Conservation (phyloP, 1,140 invertebrate genomes). For the Drosophila parvula region DNA sequence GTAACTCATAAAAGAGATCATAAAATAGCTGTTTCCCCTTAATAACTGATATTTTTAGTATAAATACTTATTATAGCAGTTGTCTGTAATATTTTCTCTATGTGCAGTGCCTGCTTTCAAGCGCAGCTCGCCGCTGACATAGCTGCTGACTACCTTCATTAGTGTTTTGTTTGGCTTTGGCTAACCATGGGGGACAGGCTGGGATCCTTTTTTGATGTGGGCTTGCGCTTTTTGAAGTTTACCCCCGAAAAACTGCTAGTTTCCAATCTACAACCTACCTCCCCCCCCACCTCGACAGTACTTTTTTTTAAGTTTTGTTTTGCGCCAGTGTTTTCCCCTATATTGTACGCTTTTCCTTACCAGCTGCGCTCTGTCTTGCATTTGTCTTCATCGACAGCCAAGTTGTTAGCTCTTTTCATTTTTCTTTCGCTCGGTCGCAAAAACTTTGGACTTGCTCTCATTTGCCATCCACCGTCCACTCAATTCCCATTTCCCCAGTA, state of each 20-base stretch:
- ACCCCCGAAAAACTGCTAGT: constrained; percentile 55
- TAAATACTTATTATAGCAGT: too few species aligned
- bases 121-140: constrained; percentile 43
- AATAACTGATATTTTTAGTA: too few species aligned
- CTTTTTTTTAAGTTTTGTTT: constrained; percentile 7
- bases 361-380: constrained; percentile 60
- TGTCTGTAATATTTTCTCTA: not conserved
- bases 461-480: constrained; percentile 44
- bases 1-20: too few species aligned
- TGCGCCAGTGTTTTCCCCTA: constrained; percentile 24
- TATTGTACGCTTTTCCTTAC: constrained; percentile 34
- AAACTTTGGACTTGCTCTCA: constrained; percentile 57
- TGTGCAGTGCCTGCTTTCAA: constrained; percentile 44
- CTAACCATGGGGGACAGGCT: constrained; percentile 68
- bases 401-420: constrained; percentile 79
- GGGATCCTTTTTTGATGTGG: constrained; percentile 55
- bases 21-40: too few species aligned
- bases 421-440: constrained; percentile 70
- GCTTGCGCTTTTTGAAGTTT: constrained; percentile 63
- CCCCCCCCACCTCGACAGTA: not conserved
- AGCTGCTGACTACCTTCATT: constrained; percentile 76
- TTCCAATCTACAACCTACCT: constrained; percentile 19
- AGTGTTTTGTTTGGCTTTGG: constrained; percentile 79
- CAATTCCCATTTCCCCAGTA: constrained; percentile 53
- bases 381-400: constrained; percentile 82